Conservation (phyloP, 2,797 vertebrate genomes). For the Cheirogaleus major region DNA sequence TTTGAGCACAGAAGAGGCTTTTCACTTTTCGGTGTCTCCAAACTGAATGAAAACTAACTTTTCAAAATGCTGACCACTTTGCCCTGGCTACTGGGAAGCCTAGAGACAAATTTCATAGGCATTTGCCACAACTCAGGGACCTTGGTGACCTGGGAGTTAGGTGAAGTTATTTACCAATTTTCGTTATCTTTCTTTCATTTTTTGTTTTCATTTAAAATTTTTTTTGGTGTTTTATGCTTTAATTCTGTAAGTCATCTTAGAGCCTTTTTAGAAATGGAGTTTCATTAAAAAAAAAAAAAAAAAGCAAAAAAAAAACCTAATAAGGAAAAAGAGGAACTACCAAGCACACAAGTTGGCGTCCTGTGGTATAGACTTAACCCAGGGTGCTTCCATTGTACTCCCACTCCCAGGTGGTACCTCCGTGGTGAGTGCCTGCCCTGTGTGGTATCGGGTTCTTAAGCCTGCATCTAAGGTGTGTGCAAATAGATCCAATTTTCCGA, state of each 20-base stretch:
- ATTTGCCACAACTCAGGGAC: neutral
- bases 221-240: slow-evolving; percentile 1
- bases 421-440: neutral
- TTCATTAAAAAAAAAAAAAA: neutral
- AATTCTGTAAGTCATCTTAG: neutral
- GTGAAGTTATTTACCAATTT: neutral
- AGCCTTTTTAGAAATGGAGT: neutral
- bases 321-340: neutral
- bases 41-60: neutral
- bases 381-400: neutral
- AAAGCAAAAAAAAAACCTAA: neutral
- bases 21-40: neutral
- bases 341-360: too few relatives aligned
- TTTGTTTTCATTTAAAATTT: neutral
- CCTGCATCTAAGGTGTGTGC: neutral
- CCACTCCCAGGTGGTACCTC: too few relatives aligned
- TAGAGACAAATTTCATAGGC: neutral
- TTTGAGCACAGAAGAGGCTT: neutral
- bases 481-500: neutral
- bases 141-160: neutral
- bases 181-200: neutral
- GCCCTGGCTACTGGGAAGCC: neutral
- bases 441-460: neutral
- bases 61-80: neutral
- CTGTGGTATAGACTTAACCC: neutral